A percentile compares a stretch with the other conserved stretches of the same genome.
Evolutionary conservation across 1,140 invertebrate genomes (phyloP).

Genomic region (Nilaparvata lugens): DNA sequence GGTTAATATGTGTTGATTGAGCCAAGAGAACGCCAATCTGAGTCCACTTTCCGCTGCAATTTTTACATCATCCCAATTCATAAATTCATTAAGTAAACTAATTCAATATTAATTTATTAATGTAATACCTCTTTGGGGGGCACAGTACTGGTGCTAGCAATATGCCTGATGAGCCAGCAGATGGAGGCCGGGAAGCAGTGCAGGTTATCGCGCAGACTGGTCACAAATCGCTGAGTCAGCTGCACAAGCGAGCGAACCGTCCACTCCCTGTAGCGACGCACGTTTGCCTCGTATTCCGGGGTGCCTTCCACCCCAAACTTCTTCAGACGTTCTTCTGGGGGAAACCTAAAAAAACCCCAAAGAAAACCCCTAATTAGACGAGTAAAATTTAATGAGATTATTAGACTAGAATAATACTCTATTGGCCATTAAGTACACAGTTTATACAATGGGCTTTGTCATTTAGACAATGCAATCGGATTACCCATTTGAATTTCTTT

Average conservation of each 20-base stretch:
- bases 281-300: slow-evolving; percentile 56
- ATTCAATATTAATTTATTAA: background rate
- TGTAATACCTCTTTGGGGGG: slow-evolving; percentile 54
- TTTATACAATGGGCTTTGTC: too few relatives aligned
- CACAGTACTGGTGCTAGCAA: slow-evolving; percentile 53
- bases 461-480: too few relatives aligned
- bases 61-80: too few relatives aligned
- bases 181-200: slow-evolving; percentile 84
- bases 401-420: too few relatives aligned
- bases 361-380: slow-evolving; percentile 10
- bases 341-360: slow-evolving; percentile 45
- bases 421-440: too few relatives aligned
- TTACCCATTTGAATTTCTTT: too few relatives aligned
- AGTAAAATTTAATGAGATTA: background rate
- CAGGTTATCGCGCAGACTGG: slow-evolving; percentile 76
- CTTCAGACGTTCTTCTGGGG: slow-evolving; percentile 54
- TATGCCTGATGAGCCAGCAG: slow-evolving; percentile 66
- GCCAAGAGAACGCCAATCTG: too few relatives aligned
- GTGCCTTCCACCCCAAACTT: slow-evolving; percentile 71
- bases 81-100: too few relatives aligned
- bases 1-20: too few relatives aligned
- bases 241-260: slow-evolving; percentile 72
- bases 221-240: slow-evolving; percentile 73
- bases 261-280: slow-evolving; percentile 65
- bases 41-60: too few relatives aligned